Conservation (phyloP, 2,888 invertebrate genomes). For the Dione vanillae region DNA sequence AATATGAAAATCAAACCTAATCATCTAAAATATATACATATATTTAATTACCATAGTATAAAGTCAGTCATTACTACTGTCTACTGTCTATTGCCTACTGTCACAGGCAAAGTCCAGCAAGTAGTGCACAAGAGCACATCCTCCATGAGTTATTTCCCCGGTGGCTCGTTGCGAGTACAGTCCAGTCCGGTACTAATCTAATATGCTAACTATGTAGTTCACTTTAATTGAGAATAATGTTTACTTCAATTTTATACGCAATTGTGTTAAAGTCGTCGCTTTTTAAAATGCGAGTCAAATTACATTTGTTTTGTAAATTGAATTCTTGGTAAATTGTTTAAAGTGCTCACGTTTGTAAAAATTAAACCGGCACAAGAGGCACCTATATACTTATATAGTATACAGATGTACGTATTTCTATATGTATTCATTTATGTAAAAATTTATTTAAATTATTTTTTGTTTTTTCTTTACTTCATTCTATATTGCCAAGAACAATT, state of each 20-base stretch:
- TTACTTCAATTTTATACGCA: not conserved
- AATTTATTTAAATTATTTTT: no score
- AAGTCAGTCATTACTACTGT: not conserved
- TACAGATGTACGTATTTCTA: no score
- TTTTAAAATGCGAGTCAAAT: not conserved
- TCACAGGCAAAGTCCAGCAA: no score
- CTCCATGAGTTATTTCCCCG: conserved; percentile 24
- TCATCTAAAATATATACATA: conserved; percentile 18
- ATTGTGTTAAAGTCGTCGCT: not conserved
- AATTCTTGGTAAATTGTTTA: no score
- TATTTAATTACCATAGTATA: conserved; percentile 21
- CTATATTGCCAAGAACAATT: not conserved
- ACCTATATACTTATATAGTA: no score
- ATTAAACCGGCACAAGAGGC: no score
- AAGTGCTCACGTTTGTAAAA: no score
- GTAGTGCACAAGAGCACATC: conserved; percentile 10
- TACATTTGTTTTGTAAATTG: no score
- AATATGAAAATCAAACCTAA: not conserved
- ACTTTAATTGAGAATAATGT: not conserved
- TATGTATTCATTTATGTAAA: no score
- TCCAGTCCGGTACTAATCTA: conserved; percentile 6
- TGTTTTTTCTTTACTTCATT: no score
- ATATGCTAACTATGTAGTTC: conserved; percentile 9
- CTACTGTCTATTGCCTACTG: no score
- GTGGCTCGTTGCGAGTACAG: conserved; percentile 17